Evolutionary conservation across 1,140 invertebrate genomes (phyloP).

Genomic region (Drosophila sp.): DNA sequence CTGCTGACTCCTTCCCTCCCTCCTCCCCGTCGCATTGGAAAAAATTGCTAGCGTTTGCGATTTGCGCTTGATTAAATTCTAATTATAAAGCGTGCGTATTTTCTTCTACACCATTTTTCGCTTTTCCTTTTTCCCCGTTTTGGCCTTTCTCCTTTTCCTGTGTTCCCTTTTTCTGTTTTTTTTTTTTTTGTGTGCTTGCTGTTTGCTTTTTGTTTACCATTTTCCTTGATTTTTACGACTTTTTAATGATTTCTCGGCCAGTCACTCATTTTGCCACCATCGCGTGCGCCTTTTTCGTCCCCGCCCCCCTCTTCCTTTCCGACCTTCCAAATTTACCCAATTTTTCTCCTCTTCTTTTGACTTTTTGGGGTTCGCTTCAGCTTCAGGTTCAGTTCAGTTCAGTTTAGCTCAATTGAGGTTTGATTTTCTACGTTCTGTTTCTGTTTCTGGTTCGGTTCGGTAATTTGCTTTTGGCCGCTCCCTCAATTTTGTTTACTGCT

Average conservation of each 20-base stretch:
- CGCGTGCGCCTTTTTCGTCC: constrained; percentile 47
- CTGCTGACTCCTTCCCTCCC: neutral
- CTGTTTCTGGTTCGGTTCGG: constrained; percentile 35
- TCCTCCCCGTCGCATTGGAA: neutral
- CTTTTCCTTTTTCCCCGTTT: neutral
- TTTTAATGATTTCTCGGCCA: constrained; percentile 82
- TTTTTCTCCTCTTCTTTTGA: constrained; percentile 66
- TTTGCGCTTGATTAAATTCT: constrained; percentile 82
- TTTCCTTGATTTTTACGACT: constrained; percentile 78
- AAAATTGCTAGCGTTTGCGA: constrained; percentile 71
- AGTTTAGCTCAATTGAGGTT: constrained; percentile 26
- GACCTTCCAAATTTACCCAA: constrained; percentile 33
- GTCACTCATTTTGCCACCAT: constrained; percentile 79
- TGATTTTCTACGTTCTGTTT: constrained; percentile 39
- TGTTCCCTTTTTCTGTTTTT: constrained; percentile 22
- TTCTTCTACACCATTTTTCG: constrained; percentile 10
- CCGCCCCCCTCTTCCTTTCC: constrained; percentile 6
- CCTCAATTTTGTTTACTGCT: constrained; percentile 70
- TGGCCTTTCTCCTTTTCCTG: neutral
- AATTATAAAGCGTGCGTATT: constrained; percentile 80
- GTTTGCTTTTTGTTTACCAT: constrained; percentile 67
- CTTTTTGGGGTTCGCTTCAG: constrained; percentile 52
- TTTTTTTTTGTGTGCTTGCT: constrained; percentile 16
- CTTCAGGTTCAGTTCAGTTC: constrained; percentile 11
- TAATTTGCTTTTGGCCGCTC: constrained; percentile 56